These are phyloP conservation scores for Prenolepis imparis DNA, from an alignment of 2,888 invertebrate species.

Conservation along the genomic window DNA sequence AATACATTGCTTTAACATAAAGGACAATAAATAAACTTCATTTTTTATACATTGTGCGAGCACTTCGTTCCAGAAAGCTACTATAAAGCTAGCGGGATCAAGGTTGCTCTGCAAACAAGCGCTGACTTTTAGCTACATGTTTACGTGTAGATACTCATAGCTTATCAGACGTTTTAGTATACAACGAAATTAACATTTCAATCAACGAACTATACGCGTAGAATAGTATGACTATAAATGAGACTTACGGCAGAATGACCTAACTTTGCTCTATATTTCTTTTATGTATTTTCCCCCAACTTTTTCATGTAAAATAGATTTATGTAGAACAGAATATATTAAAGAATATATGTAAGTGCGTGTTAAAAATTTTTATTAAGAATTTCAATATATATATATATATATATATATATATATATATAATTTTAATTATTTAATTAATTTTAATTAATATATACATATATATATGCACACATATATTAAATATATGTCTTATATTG, in stretches of 20 bases:
- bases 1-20: conserved; percentile 62
- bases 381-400: neutral
- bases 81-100: conserved; percentile 57
- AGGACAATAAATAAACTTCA: conserved; percentile 56
- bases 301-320: conserved; percentile 28
- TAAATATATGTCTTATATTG: too few species aligned
- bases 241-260: conserved; percentile 1
- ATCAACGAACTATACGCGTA: conserved; percentile 46
- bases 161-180: conserved; percentile 50
- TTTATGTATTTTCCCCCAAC: conserved; percentile 5
- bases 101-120: conserved; percentile 50
- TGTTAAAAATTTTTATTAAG: neutral
- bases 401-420: too few species aligned
- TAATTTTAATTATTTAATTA: too few species aligned
- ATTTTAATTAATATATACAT: too few species aligned
- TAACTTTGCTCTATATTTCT: conserved; percentile 9
- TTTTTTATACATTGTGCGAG: conserved; percentile 21
- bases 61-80: conserved; percentile 28
- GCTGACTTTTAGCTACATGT: conserved; percentile 49
- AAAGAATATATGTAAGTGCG: neutral
- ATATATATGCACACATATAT: too few species aligned
- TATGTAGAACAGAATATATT: neutral
- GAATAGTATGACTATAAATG: conserved; percentile 38
- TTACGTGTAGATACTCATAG: conserved; percentile 44
- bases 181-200: conserved; percentile 63